Evolutionary conservation across 37 sponge, comb jelly and placozoan species (phyloP), one percentile per base, ranked within the genome.

Genomic region (Oscarella lobularis): DNA sequence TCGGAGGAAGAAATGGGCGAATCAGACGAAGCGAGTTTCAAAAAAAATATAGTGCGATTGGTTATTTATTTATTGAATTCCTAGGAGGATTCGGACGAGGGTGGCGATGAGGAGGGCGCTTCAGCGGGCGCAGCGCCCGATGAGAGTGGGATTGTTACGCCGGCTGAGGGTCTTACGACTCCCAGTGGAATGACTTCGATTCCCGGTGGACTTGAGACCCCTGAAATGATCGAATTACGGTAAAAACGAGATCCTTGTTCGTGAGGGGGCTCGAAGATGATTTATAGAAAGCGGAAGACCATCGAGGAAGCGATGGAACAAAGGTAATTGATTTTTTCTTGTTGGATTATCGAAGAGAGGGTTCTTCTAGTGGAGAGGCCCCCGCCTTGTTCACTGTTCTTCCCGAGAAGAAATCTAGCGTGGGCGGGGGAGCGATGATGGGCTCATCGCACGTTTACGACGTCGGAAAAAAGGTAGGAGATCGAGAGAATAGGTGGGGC

Each of bases 121-220:
- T 38, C 6, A 70, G 35, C n/a, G 41, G 20, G 33, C 38, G 33
- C 27, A 41, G 60, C 60, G 20, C 60, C 9, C 20, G 60, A 48
- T 48, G 60, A 48, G 20, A 20, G 20, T 20, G 60, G 60, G 9
- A 9, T 48, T 27, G 20, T 48, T 9, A 48, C 60, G 9, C 60
- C 60, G 20, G 9, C 60, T 48, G 60, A 48, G 20, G 91, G 98
- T 2, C 75, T 96, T 66, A 85, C 77, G 9, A 96, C 98, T 34
- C 98, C 98, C 3, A 96, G 98, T 88, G 98, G 98, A 38, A 78
- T 96, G 34, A 93, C 88, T 2, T 90, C 98, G 36, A 90, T 96
- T 0, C 89, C 98, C n/a, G 94, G 89, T 76, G 98, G 98, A 32
- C 73, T 96, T 33, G 98, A 96, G 67, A 96, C 98, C 31, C 98